Evolutionary conservation across 2,113 vertebrate species (phyloP).

Genomic region (Phylloscopus trochilus): DNA sequence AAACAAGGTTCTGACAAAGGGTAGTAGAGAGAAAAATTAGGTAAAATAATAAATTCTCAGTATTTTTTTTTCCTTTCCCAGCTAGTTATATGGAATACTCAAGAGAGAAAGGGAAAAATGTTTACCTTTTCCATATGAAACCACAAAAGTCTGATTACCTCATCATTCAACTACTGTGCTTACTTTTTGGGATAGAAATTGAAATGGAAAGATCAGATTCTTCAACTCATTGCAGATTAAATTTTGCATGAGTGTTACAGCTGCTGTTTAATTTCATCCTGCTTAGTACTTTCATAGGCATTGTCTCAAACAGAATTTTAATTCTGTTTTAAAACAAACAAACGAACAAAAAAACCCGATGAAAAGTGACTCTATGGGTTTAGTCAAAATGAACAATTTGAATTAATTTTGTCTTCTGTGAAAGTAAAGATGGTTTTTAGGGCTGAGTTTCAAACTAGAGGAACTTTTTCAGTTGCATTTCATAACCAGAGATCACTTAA

Average conservation of each 20-base stretch:
- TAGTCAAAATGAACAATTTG: not conserved
- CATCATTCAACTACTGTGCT: not conserved
- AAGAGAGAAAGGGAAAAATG: not conserved
- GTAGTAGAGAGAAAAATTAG: not conserved
- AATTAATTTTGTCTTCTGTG: not conserved
- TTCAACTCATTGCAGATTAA: not conserved
- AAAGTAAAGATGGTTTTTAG: not conserved
- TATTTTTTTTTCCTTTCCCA: not conserved
- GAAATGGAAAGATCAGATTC: not conserved
- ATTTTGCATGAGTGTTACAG: not conserved
- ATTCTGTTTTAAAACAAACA: not conserved
- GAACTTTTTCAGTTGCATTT: not conserved
- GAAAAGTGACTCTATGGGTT: not conserved
- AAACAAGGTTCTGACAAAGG: not conserved
- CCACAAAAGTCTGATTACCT: not conserved
- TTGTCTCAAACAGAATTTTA: not conserved
- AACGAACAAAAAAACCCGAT: not conserved
- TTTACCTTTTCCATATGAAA: not conserved
- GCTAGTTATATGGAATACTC: not conserved
- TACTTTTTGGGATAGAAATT: not conserved
- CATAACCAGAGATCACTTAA: not conserved
- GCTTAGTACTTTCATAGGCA: not conserved
- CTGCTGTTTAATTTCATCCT: not conserved
- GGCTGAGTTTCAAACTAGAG: not conserved
- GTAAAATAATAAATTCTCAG: not conserved